Base-by-base conservation (phyloP, 2,113 vertebrate species). In the Hippocampus zosterae region DNA sequence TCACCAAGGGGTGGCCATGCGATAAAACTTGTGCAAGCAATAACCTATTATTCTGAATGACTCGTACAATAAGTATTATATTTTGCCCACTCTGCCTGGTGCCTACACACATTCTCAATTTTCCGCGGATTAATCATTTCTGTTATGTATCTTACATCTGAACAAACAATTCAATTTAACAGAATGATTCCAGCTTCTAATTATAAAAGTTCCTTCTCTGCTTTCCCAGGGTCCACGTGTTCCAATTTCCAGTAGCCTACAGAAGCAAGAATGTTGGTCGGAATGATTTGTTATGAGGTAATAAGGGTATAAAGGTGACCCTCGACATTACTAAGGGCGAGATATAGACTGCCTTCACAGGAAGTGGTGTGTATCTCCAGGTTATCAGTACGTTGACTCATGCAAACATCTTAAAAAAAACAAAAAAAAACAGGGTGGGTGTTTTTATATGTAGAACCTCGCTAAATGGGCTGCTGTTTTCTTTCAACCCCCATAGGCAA, bases 241-340 rank as follows among this genome's bases (percentile, higher is more conserved):
- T 59, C 48, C 69, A 40, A 61, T 19, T 23, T 64, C 37, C 60
- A 67, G 55, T 68, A 59, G 42, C 68, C 67, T 70, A 16, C 76
- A 76, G 79, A 77, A 73, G 72, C 37, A 29, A 67, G 66, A 73
- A 84, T 27, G 67, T 73, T 71, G n/a, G 12, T 41, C 61, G 71
- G 80, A 83, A 85, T 78, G 64, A 88, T 78, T 77, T 74, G 86
- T 81, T 85, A 83, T 77, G 65, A 69, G 77, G 82, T 74, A 76
- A 77, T 23, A 33, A 77, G 77, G 79, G 72, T 61, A 78, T 79
- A 78, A 81, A 80, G 70, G 73, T 64, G 76, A 73, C 73, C 70
- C 55, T 68, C 44, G 65, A 68, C 50, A 11, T 71, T 75, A 68
- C 21, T 77, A 61, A 41, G 69, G 73, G 78, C 86, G 73, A 77